These are phyloP conservation scores for Dysdera silvatica DNA, from an alignment of 1,140 invertebrate species.

Conservation along the genomic window DNA sequence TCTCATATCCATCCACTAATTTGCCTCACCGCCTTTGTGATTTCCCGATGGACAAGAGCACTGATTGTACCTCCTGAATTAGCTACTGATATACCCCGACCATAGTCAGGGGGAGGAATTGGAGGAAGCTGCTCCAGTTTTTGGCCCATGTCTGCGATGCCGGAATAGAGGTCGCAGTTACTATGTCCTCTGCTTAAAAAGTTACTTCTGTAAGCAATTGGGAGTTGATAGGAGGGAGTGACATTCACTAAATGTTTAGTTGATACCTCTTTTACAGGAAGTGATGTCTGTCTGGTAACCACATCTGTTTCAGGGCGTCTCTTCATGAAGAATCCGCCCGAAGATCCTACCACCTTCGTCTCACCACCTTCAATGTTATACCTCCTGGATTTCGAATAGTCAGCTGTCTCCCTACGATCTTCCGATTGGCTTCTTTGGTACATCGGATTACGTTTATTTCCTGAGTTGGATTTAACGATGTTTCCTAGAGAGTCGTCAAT, in stretches of 20 bases:
- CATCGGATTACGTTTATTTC: too few species aligned
- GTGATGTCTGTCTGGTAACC: too few species aligned
- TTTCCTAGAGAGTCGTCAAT: too few species aligned
- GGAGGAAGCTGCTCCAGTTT: conserved; percentile 2
- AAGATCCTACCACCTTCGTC: conserved; percentile 22
- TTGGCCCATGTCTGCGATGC: not conserved
- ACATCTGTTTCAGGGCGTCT: not conserved
- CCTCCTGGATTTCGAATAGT: not conserved
- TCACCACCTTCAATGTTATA: not conserved
- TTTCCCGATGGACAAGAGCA: conserved; percentile 33
- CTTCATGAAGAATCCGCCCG: conserved; percentile 19
- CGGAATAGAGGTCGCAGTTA: conserved; percentile 32
- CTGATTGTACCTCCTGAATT: conserved; percentile 18
- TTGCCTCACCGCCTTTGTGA: conserved; percentile 31
- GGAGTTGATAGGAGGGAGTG: conserved; percentile 28
- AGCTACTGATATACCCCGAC: conserved; percentile 1
- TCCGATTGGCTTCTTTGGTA: conserved; percentile 15
- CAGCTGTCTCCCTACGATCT: conserved; percentile 7
- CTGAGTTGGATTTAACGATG: not conserved
- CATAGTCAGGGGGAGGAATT: conserved; percentile 26
- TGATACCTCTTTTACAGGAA: not conserved
- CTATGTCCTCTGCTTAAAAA: conserved; percentile 31
- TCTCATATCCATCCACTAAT: conserved; percentile 32
- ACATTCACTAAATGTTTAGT: not conserved
- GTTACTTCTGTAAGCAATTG: conserved; percentile 30